phyloP scores from a whole-genome alignment of 2,113 vertebrate genomes.

The Bothrops jararaca region DNA sequence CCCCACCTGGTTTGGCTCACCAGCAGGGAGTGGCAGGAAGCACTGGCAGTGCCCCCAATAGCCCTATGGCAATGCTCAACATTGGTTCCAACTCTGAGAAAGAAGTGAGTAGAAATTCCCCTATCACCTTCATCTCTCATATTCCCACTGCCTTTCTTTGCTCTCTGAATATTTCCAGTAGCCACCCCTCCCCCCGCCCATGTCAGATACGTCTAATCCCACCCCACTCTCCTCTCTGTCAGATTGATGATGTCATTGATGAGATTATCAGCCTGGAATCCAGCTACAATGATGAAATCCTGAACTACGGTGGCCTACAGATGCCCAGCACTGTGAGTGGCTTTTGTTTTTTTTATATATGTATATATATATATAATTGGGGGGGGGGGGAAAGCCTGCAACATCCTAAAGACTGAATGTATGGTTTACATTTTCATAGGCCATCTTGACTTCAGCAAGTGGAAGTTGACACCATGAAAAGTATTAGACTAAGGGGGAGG shows the following conservation, averaged over 20 bases:
- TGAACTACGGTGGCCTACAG: conserved; percentile 80
- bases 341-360: not conserved
- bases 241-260: conserved; percentile 91
- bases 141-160: not conserved
- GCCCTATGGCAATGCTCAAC: conserved; percentile 85
- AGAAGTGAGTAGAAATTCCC: conserved; percentile 70
- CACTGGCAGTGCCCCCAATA: conserved; percentile 79
- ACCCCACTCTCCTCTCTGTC: not conserved
- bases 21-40: conserved; percentile 59
- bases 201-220: too few species aligned
- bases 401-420: not conserved
- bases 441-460: not conserved
- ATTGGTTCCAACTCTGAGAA: conserved; percentile 82
- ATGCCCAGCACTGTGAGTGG: conserved; percentile 80
- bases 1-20: conserved; percentile 63
- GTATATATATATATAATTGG: not conserved
- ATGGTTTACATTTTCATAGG: not conserved
- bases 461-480: not conserved
- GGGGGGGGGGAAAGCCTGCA: too few species aligned
- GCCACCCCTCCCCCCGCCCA: too few species aligned
- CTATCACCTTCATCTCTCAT: not conserved
- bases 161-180: not conserved
- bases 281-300: conserved; percentile 89
- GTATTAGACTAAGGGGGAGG: not conserved
- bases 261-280: conserved; percentile 92